Conservation (phyloP, 2,797 vertebrate species). For the Brotula barbata region DNA sequence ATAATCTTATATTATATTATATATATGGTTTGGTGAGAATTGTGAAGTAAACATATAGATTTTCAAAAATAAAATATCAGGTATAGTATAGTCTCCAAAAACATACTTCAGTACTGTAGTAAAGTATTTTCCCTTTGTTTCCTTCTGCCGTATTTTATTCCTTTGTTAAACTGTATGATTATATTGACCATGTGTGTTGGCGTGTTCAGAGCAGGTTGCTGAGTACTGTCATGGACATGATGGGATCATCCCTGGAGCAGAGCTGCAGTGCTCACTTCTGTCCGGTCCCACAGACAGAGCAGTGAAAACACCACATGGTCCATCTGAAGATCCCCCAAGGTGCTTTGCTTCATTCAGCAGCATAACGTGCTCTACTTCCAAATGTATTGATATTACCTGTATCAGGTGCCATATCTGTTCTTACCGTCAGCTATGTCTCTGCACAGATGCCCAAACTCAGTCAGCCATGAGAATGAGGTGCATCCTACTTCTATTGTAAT, state of each 20-base stretch:
- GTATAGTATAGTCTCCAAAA: too few species aligned
- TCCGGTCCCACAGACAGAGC: conserved; percentile 11
- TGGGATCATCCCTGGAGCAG: conserved; percentile 22
- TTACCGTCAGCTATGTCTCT: not conserved
- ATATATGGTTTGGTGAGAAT: too few species aligned
- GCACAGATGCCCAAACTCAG: conserved; percentile 36
- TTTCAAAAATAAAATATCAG: too few species aligned
- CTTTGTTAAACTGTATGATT: not conserved
- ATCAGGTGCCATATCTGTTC: not conserved
- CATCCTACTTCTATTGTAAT: conserved; percentile 71
- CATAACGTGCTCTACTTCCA: not conserved
- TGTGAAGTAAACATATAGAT: too few species aligned
- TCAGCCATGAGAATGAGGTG: conserved; percentile 54
- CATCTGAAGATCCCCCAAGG: conserved; percentile 36
- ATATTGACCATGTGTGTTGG: conserved; percentile 1
- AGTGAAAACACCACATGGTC: conserved; percentile 12
- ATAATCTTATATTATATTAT: too few species aligned
- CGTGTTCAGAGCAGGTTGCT: conserved; percentile 51
- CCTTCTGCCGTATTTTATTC: conserved; percentile 3
- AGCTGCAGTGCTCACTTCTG: conserved; percentile 25
- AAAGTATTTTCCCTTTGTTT: too few species aligned
- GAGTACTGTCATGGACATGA: conserved; percentile 25
- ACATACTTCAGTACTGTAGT: too few species aligned
- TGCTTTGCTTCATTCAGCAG: conserved; percentile 11
- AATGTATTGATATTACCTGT: not conserved